phyloP scores from a whole-genome alignment of 2,113 vertebrate species.

The Bagarius yarrelli region DNA sequence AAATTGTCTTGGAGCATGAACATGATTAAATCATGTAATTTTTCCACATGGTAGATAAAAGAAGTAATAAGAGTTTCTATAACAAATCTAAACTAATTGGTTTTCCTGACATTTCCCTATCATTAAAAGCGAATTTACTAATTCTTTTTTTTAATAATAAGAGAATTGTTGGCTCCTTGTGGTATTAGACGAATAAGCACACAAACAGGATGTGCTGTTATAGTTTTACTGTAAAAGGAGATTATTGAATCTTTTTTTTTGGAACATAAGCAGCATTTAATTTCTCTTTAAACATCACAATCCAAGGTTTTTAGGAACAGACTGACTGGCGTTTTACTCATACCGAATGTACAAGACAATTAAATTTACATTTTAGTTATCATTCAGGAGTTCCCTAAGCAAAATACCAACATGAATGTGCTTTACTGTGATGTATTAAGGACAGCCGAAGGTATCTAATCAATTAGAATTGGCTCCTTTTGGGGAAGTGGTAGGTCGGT shows the following conservation, averaged over 20 bases:
- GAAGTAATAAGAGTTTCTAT: neutral
- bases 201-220: neutral
- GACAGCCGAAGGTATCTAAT: neutral
- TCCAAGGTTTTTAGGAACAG: neutral
- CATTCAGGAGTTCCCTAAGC: neutral
- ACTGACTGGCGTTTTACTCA: neutral
- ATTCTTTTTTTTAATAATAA: neutral
- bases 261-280: neutral
- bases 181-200: neutral
- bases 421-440: neutral
- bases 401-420: neutral
- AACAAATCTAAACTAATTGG: neutral
- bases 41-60: neutral
- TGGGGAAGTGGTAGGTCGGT: too few relatives aligned
- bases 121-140: neutral
- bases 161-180: neutral
- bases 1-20: neutral
- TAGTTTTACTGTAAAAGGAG: neutral
- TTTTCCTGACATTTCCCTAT: neutral
- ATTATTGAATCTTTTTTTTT: neutral
- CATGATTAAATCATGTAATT: neutral
- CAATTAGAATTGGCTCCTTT: too few relatives aligned
- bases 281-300: neutral
- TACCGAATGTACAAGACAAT: neutral
- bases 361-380: conserved; percentile 3